Evolutionary conservation across 2,797 vertebrate species (phyloP).

Genomic region (Intellagama lesueurii): DNA sequence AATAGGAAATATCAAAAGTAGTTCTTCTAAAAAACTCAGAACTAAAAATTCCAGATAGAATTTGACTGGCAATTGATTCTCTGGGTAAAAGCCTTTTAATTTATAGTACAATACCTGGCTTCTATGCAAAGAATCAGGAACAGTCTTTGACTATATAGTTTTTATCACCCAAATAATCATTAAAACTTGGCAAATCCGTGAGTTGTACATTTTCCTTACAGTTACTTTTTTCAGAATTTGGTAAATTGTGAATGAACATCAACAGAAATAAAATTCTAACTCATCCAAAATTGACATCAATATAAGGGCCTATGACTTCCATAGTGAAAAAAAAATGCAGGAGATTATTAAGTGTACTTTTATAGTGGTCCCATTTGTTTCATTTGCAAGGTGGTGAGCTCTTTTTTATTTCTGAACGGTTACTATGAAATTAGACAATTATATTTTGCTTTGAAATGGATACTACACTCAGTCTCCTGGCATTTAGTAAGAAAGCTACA

Average conservation of each 20-base stretch:
- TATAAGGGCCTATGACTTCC: too few species aligned
- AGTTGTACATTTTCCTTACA: not conserved
- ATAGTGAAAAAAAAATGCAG: not conserved
- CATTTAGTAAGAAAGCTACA: conserved; percentile 18
- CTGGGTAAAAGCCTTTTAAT: not conserved
- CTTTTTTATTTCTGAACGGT: not conserved
- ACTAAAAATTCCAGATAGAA: not conserved
- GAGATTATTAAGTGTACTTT: not conserved
- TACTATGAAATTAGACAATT: too few species aligned
- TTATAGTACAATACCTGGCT: not conserved
- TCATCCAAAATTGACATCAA: not conserved
- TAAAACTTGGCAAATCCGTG: not conserved
- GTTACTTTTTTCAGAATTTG: not conserved
- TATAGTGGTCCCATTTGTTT: not conserved
- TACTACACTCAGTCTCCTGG: not conserved
- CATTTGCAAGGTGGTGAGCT: not conserved
- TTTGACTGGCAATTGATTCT: not conserved
- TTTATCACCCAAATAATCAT: not conserved
- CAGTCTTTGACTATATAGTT: not conserved
- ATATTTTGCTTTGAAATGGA: not conserved
- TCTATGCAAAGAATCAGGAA: not conserved
- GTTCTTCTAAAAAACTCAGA: not conserved
- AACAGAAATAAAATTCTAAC: not conserved
- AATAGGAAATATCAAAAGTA: not conserved
- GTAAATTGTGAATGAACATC: not conserved